These are phyloP conservation scores for Syritta pipiens DNA, from an alignment of 2,888 invertebrate genomes.

Conservation along the genomic window DNA sequence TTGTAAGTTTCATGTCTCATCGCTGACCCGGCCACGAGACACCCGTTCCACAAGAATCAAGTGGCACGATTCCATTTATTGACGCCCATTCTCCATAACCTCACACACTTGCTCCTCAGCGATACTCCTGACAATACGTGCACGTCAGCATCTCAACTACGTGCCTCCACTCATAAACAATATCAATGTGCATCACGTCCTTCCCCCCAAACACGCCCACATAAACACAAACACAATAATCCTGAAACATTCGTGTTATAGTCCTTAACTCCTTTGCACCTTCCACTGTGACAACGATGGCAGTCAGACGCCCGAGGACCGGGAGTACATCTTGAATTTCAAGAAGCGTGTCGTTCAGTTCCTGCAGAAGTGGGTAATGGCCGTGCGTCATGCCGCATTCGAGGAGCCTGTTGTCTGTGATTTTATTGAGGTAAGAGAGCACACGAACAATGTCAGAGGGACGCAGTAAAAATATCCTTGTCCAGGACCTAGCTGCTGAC, in stretches of 20 bases:
- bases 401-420: conserved; percentile 86
- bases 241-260: no score
- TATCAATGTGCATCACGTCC: conserved; percentile 7
- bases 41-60: no score
- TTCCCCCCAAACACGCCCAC: background rate
- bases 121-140: no score
- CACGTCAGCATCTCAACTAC: background rate
- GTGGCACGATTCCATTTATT: no score
- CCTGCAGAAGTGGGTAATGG: conserved; percentile 87
- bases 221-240: conserved; percentile 9
- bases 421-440: conserved; percentile 83
- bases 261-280: conserved; percentile 80
- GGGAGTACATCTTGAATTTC: conserved; percentile 84
- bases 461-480: conserved; percentile 1
- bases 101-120: no score
- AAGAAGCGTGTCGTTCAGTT: conserved; percentile 89
- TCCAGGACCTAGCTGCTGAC: conserved; percentile 84
- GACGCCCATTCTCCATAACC: no score
- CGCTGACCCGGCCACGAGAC: no score
- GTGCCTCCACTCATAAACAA: background rate
- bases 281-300: conserved; percentile 81
- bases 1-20: no score
- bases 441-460: background rate
- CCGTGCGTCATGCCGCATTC: conserved; percentile 87
- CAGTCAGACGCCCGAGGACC: conserved; percentile 82